These are phyloP conservation scores for Thera obeliscata DNA, from an alignment of 2,888 invertebrate species.

Conservation along the genomic window DNA sequence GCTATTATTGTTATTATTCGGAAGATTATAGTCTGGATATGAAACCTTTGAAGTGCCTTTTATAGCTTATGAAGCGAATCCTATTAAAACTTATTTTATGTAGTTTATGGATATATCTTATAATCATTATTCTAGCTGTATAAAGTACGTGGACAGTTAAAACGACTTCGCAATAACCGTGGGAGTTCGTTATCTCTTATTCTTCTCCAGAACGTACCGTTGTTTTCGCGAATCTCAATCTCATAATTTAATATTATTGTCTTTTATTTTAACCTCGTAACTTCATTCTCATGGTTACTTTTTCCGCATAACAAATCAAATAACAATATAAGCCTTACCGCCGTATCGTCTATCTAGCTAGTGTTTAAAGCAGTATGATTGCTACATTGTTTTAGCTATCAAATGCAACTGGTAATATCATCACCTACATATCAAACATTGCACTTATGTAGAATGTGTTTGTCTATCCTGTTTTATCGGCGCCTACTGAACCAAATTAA, in stretches of 20 bases:
- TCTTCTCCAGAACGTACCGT: slow-evolving; percentile 43
- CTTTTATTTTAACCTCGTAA: slow-evolving; percentile 17
- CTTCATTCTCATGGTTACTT: slow-evolving; percentile 26
- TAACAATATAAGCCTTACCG: neutral
- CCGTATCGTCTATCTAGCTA: too few relatives aligned
- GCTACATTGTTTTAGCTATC: neutral
- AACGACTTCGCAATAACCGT: slow-evolving; percentile 52
- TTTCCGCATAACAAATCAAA: neutral
- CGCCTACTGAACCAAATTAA: slow-evolving; percentile 30
- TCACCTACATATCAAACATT: slow-evolving; percentile 8
- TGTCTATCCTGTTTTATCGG: slow-evolving; percentile 15
- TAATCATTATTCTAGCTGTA: slow-evolving; percentile 32
- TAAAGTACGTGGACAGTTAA: slow-evolving; percentile 52
- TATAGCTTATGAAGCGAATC: slow-evolving; percentile 2
- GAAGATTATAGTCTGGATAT: slow-evolving; percentile 16
- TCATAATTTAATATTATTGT: slow-evolving; percentile 22
- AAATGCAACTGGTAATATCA: slow-evolving; percentile 5
- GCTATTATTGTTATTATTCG: slow-evolving; percentile 17
- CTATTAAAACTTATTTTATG: slow-evolving; percentile 20
- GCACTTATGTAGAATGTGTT: slow-evolving; percentile 16
- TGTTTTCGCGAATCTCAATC: slow-evolving; percentile 39
- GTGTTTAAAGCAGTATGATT: neutral
- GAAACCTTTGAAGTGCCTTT: slow-evolving; percentile 18
- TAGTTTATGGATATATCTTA: slow-evolving; percentile 1
- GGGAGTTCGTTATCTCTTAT: slow-evolving; percentile 47